A percentile compares a stretch with the other conserved stretches of the same genome.
phyloP scores from a whole-genome alignment of 2,797 vertebrate genomes.

The Hydrocynus forskahlii region DNA sequence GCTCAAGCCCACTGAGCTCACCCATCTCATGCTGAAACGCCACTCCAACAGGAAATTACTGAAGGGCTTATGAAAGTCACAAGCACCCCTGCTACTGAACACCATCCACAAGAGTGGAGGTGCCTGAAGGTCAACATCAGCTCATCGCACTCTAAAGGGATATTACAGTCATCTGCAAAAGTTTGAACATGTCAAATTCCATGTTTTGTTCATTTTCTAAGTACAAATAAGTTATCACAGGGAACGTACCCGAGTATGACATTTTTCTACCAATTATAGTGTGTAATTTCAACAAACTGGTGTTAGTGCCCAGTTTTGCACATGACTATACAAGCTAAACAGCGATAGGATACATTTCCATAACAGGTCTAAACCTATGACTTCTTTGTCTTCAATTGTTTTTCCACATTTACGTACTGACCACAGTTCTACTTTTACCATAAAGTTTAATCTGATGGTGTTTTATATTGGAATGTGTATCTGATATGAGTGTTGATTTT shows the following conservation, averaged over 20 bases:
- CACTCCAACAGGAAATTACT: slow-evolving; percentile 56
- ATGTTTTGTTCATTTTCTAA: no score
- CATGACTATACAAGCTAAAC: slow-evolving; percentile 24
- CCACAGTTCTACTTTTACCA: neutral
- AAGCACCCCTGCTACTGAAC: slow-evolving; percentile 56
- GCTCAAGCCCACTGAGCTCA: slow-evolving; percentile 58
- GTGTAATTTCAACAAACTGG: no score
- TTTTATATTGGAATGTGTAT: neutral
- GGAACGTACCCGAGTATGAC: no score
- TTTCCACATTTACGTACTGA: neutral
- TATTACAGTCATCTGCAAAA: neutral
- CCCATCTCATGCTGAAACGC: slow-evolving; percentile 52
- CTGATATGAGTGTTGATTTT: neutral
- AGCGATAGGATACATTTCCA: slow-evolving; percentile 41
- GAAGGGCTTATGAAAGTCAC: slow-evolving; percentile 65
- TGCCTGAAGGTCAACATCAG: slow-evolving; percentile 59
- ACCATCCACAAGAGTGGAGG: slow-evolving; percentile 50
- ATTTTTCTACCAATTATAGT: no score
- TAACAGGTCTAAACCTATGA: neutral
- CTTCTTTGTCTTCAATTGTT: slow-evolving; percentile 31
- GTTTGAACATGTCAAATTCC: no score
- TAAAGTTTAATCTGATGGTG: neutral
- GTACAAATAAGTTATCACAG: no score
- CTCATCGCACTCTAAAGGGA: slow-evolving; percentile 37
- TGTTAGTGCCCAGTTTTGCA: no score